phyloP scores from a whole-genome alignment of 2,797 vertebrate genomes.

The Tragelaphus oryx region DNA sequence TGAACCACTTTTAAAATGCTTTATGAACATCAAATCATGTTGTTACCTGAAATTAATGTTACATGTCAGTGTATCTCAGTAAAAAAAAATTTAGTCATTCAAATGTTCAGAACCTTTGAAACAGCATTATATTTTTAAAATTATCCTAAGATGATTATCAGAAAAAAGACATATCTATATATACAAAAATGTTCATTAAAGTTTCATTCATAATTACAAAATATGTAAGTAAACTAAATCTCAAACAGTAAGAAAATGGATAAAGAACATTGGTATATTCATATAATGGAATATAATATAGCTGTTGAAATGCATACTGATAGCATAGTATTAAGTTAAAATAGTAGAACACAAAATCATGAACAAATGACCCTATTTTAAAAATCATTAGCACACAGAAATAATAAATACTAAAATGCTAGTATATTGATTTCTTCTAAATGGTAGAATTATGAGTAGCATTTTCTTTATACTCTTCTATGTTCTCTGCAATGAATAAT shows the following conservation, averaged over 20 bases:
- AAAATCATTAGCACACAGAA: background rate
- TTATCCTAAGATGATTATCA: background rate
- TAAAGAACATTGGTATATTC: background rate
- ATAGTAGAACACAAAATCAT: background rate
- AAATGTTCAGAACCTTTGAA: slow-evolving; percentile 13
- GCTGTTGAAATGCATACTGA: background rate
- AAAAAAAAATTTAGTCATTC: background rate
- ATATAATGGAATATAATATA: background rate
- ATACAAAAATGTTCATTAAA: slow-evolving; percentile 1
- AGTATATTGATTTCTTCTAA: background rate
- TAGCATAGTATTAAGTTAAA: background rate
- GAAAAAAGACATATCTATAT: background rate
- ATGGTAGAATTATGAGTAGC: background rate
- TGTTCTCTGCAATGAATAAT: background rate
- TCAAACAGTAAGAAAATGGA: background rate
- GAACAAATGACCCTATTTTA: slow-evolving; percentile 1
- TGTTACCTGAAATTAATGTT: background rate
- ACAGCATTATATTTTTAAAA: background rate
- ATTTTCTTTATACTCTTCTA: background rate
- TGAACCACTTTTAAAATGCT: no score
- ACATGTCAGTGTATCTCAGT: background rate
- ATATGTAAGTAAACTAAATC: slow-evolving; percentile 22
- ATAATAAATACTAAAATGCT: slow-evolving; percentile 18
- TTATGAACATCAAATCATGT: no score
- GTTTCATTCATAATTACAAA: slow-evolving; percentile 9